Evolutionary conservation across 2,797 vertebrate species (phyloP).

Genomic region (Enteromius afrohamiltoni): DNA sequence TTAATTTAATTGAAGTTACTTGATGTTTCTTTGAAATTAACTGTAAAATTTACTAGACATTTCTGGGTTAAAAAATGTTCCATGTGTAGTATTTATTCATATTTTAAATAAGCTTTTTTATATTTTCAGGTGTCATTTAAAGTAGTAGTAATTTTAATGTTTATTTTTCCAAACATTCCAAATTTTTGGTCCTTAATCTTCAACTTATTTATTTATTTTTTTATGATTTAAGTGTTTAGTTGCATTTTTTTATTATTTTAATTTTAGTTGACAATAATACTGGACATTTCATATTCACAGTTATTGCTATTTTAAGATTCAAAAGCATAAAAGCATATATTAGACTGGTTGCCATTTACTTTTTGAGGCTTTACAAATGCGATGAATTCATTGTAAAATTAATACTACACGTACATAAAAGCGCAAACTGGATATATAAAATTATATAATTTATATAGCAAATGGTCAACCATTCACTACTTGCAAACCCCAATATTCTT

Average conservation of each 20-base stretch:
- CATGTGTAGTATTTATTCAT: background rate
- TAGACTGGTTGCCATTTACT: background rate
- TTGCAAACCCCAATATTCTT: background rate
- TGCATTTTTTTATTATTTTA: background rate
- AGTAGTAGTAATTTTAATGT: too few species aligned
- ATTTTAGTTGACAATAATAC: background rate
- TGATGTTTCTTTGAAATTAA: background rate
- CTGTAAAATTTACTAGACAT: background rate
- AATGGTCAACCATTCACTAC: background rate
- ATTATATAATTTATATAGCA: background rate
- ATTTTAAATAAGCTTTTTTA: background rate
- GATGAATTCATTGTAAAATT: background rate
- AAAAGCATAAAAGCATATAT: background rate
- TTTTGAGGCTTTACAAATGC: background rate
- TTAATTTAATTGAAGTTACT: background rate
- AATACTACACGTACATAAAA: background rate
- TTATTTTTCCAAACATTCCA: background rate
- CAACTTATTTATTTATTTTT: background rate
- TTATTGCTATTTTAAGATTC: background rate
- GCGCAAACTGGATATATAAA: background rate
- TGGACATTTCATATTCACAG: background rate
- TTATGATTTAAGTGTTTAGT: background rate
- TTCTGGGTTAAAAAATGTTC: background rate
- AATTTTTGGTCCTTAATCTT: background rate
- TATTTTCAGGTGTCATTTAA: background rate